phyloP scores from a whole-genome alignment of 2,113 vertebrate species.

The Dasyprocta punctata region DNA sequence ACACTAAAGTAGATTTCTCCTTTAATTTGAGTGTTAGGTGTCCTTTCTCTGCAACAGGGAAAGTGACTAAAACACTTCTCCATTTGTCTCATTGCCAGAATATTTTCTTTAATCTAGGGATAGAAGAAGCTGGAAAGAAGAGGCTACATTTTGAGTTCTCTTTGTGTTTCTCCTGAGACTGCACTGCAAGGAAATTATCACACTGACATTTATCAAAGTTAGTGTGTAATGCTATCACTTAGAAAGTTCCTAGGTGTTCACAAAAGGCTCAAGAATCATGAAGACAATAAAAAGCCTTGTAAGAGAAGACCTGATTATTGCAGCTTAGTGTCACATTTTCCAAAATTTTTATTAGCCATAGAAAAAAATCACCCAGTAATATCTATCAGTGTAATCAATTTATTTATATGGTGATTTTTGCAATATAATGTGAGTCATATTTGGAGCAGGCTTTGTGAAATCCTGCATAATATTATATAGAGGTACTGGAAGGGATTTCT shows the following conservation, averaged over 20 bases:
- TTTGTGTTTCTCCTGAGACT: not conserved
- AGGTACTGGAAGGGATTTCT: not conserved
- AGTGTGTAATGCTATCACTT: not conserved
- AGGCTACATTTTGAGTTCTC: not conserved
- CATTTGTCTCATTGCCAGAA: constrained; percentile 23
- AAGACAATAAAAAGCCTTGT: not conserved
- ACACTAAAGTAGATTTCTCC: not conserved
- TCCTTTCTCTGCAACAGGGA: not conserved
- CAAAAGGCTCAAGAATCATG: not conserved
- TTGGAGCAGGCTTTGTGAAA: not conserved
- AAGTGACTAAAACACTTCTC: not conserved
- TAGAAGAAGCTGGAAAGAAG: constrained; percentile 1
- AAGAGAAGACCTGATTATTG: not conserved
- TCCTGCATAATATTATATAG: not conserved
- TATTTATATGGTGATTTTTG: not conserved
- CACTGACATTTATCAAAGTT: not conserved
- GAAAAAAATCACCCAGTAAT: not conserved
- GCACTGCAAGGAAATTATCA: not conserved
- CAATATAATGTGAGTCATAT: not conserved
- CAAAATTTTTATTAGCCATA: not conserved
- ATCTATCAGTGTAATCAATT: not conserved
- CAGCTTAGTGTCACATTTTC: not conserved
- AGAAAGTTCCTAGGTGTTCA: not conserved
- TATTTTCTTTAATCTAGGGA: not conserved
- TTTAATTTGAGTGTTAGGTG: not conserved